A percentile compares a stretch with the other conserved stretches of the same genome.
Conservation (phyloP, 2,113 vertebrate genomes). For the Pterocles gutturalis region DNA sequence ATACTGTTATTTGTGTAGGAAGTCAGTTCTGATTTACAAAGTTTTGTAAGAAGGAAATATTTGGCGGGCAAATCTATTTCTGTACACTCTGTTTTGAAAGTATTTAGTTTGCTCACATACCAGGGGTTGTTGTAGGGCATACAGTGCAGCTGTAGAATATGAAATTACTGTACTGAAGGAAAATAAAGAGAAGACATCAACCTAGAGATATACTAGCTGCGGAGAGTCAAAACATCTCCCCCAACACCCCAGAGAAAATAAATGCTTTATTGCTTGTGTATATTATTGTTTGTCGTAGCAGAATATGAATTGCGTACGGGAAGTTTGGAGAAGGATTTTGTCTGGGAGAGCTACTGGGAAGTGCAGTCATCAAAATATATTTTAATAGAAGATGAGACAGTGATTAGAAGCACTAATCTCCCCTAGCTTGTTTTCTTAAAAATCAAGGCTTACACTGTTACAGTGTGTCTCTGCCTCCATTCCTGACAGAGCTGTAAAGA, state of each 20-base stretch:
- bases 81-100: background rate
- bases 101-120: background rate
- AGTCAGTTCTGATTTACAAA: background rate
- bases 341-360: background rate
- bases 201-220: background rate
- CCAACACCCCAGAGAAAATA: background rate
- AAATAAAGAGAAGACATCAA: background rate
- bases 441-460: background rate
- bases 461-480: background rate
- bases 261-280: background rate
- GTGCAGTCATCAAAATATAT: background rate
- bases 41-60: background rate
- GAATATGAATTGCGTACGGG: background rate
- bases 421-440: background rate
- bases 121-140: background rate
- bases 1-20: background rate
- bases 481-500: background rate
- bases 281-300: background rate
- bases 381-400: background rate
- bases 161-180: background rate
- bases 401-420: background rate
- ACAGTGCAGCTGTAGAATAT: background rate
- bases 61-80: background rate
- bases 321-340: background rate
- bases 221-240: background rate